phyloP scores from a whole-genome alignment of 2,113 vertebrate species.

The Lonchura striata region DNA sequence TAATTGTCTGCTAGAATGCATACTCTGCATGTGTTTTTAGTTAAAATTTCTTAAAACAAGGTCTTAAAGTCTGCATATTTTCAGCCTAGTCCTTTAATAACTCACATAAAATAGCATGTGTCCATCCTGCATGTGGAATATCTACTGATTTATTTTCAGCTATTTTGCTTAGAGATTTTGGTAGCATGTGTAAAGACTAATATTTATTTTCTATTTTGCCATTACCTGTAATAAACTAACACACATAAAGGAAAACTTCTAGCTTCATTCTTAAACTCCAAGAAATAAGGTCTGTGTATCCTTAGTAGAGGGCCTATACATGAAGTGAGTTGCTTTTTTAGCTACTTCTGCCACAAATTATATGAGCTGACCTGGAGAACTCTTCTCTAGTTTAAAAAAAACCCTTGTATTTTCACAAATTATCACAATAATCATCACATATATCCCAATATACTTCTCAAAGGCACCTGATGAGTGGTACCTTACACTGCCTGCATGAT shows the following conservation, averaged over 20 bases:
- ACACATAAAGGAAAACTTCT: background rate
- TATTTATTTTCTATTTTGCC: background rate
- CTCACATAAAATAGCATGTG: constrained; percentile 1
- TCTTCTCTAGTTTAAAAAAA: background rate
- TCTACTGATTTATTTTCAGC: background rate
- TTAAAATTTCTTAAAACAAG: constrained; percentile 55
- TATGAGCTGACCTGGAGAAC: background rate
- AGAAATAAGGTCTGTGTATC: background rate
- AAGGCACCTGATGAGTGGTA: background rate
- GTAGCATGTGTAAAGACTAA: background rate
- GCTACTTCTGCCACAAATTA: background rate
- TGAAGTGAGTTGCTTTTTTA: background rate
- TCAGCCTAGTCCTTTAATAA: constrained; percentile 34
- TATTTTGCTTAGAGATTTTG: background rate
- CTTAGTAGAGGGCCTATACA: background rate
- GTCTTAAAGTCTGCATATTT: constrained; percentile 58
- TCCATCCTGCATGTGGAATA: background rate
- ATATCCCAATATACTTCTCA: background rate
- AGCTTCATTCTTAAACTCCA: background rate
- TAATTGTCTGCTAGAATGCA: constrained; percentile 33
- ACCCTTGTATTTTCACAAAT: background rate
- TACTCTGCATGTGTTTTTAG: constrained; percentile 43
- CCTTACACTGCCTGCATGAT: background rate
- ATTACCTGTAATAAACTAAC: background rate
- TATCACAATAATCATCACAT: background rate